Percentiles rank a stretch among this genome's conserved stretches.
Conservation (phyloP, 35 echinoderm and acorn worm genomes). For the Diadema setosum region DNA sequence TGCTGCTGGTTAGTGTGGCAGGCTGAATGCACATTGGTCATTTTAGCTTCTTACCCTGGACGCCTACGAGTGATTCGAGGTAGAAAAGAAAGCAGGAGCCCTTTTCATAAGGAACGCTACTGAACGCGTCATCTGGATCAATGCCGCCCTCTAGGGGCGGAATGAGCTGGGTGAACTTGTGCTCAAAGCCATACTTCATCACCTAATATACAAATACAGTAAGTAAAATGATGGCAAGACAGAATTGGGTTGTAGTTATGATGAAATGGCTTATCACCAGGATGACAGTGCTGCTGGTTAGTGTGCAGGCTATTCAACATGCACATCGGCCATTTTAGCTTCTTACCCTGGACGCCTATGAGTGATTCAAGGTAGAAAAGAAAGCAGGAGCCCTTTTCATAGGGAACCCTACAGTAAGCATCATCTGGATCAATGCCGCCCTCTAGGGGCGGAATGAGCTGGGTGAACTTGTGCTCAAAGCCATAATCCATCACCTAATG, state of each 20-base stretch:
- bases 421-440: conserved; percentile 89
- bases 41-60: too few relatives aligned
- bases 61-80: conserved; percentile 83
- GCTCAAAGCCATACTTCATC: conserved; percentile 34
- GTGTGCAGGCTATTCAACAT: too few relatives aligned
- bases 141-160: conserved; percentile 55
- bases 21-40: too few relatives aligned
- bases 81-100: conserved; percentile 79
- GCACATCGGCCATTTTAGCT: too few relatives aligned
- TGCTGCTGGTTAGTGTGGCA: too few relatives aligned
- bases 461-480: conserved; percentile 38
- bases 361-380: conserved; percentile 87
- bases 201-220: too few relatives aligned
- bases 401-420: conserved; percentile 79
- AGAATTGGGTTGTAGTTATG: too few relatives aligned
- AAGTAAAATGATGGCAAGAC: too few relatives aligned
- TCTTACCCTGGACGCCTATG: conserved; percentile 73
- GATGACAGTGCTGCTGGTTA: too few relatives aligned
- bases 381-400: conserved; percentile 89
- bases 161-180: conserved; percentile 62
- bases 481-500: conserved; percentile 71
- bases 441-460: conserved; percentile 59
- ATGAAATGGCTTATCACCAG: too few relatives aligned
- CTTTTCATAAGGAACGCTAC: conserved; percentile 90
- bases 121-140: conserved; percentile 95